phyloP scores from a whole-genome alignment of 2,113 vertebrate species.

The Dicrurus megarhynchus region DNA sequence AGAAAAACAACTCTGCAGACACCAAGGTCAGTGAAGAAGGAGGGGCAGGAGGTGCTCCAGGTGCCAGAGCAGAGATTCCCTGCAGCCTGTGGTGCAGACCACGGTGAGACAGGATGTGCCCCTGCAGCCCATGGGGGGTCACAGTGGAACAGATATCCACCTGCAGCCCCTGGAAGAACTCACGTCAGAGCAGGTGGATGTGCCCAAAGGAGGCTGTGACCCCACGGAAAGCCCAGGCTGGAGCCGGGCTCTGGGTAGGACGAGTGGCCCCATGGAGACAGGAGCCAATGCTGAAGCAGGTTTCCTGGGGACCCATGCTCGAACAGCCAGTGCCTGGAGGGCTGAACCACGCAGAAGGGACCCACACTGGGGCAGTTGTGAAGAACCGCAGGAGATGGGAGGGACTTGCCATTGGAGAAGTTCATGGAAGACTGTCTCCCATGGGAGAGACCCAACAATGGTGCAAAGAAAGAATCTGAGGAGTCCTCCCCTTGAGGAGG shows the following conservation, averaged over 20 bases:
- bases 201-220: neutral
- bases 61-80: fast-evolving
- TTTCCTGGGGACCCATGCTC: neutral
- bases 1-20: neutral
- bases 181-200: fast-evolving
- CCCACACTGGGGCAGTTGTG: neutral
- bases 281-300: neutral
- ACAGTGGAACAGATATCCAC: neutral
- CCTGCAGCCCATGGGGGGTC: neutral
- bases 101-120: neutral
- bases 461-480: neutral
- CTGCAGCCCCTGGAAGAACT: neutral
- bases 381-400: neutral
- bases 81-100: fast-evolving
- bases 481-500: neutral
- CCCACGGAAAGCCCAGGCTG: neutral
- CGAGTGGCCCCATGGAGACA: neutral
- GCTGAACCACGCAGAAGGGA: neutral
- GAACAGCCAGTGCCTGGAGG: neutral
- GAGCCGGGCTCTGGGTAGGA: neutral
- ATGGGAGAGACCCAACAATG: fast-evolving
- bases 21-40: neutral
- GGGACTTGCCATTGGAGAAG: neutral
- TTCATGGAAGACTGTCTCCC: neutral
- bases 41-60: neutral